phyloP scores from a whole-genome alignment of 2,888 invertebrate genomes.

The Tanypteryx hageni region DNA sequence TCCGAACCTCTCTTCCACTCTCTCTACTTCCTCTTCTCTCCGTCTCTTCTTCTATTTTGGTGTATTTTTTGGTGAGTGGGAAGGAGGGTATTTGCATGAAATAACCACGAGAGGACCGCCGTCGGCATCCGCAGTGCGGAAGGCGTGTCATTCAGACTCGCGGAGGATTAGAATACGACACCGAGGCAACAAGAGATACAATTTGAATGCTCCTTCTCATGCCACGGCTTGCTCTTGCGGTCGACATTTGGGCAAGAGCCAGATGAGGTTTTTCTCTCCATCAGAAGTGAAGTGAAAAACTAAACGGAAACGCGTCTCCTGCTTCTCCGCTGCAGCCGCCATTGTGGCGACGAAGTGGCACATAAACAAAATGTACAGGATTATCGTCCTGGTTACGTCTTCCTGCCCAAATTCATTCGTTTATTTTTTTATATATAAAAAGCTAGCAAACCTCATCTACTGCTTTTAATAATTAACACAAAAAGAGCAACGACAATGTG shows the following conservation, averaged over 20 bases:
- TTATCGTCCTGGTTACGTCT: too few relatives aligned
- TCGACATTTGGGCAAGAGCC: not conserved
- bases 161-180: constrained; percentile 11
- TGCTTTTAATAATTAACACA: too few relatives aligned
- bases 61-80: not conserved
- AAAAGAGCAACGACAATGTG: too few relatives aligned
- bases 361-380: too few relatives aligned
- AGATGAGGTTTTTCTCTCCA: not conserved
- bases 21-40: not conserved
- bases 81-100: not conserved
- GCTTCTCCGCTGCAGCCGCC: not conserved
- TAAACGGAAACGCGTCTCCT: not conserved
- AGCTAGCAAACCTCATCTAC: too few relatives aligned
- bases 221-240: not conserved
- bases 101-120: not conserved
- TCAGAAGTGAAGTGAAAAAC: not conserved
- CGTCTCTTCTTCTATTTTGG: not conserved
- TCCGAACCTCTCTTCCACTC: not conserved
- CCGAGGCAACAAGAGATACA: constrained; percentile 1
- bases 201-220: not conserved
- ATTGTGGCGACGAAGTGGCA: not conserved
- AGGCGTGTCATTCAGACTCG: constrained; percentile 29
- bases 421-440: too few relatives aligned
- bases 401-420: too few relatives aligned
- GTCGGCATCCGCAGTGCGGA: constrained; percentile 18